Base-by-base conservation (phyloP, 2,888 invertebrate species). In the Sinodicranocentrus sp. region DNA sequence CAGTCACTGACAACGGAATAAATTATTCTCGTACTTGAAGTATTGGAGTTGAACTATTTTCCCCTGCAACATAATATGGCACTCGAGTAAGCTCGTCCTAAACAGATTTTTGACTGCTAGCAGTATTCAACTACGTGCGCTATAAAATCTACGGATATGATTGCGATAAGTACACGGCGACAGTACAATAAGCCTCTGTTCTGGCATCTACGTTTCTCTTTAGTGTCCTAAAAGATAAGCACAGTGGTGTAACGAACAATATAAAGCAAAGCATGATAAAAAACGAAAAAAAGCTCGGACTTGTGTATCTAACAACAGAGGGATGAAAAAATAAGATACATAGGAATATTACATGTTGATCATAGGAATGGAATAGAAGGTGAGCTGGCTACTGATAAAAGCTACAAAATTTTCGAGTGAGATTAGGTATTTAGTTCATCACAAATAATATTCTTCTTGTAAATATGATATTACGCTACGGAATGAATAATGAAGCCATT, bases 171-270 rank as follows among this genome's bases (percentile, higher is more conserved):
- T 59, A 57, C 26, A 8, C 61, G 1, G 28, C n/a, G 5, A 8
- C 63, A 17, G 63, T 23, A 23, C 23, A 23, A 57, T 44, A 43
- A 67, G 67, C 39, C 65, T 43, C 43, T 67, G 43, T 73, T 43
- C 44, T 73, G 73, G 73, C 59, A 73, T 73, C 73, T 73, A 73
- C 73, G 72, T 43, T 71, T 52, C 57, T 57, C 61, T 73, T 73
- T 73, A 73, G 73, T 44, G 54, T 57, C 57, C 71, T 71, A 26
- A 33, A 57, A 71, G 71, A 57, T 54, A 71, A 71, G 52, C 28
- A 33, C 6, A 17, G 23, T 21, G 21, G 3, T n/a, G 17, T n/a
- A 48, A n/a, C 48, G 48, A 48, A n/a, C 15, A 5, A 13, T 13
- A 48, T 48, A 48, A 15, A 48, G 15, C n/a, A 48, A 48, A 39